Evolutionary conservation across 2,113 vertebrate genomes (phyloP).

Genomic region (Beaufortia kweichowensis): DNA sequence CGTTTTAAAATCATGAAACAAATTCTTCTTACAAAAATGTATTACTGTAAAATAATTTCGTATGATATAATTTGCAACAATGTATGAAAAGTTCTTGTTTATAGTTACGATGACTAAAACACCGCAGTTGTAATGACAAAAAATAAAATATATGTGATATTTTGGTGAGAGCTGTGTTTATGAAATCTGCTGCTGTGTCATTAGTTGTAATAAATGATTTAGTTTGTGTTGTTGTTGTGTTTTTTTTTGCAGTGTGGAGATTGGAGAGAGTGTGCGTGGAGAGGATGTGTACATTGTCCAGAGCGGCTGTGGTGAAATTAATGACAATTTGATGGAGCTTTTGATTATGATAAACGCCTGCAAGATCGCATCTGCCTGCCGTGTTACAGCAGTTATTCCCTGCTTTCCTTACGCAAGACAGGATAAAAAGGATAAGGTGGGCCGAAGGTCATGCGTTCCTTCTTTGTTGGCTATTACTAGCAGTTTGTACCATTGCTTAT

Average conservation of each 20-base stretch:
- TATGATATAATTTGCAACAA: too few species aligned
- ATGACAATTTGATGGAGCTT: slow-evolving; percentile 81
- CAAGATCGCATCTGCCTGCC: slow-evolving; percentile 79
- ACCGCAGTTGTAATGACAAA: too few species aligned
- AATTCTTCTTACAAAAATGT: too few species aligned
- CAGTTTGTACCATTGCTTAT: not conserved
- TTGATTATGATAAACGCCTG: slow-evolving; percentile 83
- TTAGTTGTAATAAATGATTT: too few species aligned
- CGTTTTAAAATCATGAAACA: too few species aligned
- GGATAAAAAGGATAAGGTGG: slow-evolving; percentile 83
- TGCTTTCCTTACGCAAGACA: slow-evolving; percentile 81
- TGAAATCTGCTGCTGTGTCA: too few species aligned
- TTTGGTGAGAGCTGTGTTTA: not conserved
- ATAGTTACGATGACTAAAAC: too few species aligned
- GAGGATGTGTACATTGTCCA: slow-evolving; percentile 84
- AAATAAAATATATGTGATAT: too few species aligned
- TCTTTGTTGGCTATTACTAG: not conserved
- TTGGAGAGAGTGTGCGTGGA: slow-evolving; percentile 79
- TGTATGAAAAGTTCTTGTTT: too few species aligned
- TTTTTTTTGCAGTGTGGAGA: slow-evolving; percentile 72
- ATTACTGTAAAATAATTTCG: too few species aligned
- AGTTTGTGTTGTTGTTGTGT: not conserved
- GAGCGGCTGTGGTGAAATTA: slow-evolving; percentile 81
- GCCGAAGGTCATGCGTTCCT: slow-evolving; percentile 58
- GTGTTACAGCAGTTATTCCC: slow-evolving; percentile 79